Evolutionary conservation across 1,140 invertebrate genomes (phyloP), one percentile per base, ranked within the genome.

Genomic region (Campoletis sonorensis): DNA sequence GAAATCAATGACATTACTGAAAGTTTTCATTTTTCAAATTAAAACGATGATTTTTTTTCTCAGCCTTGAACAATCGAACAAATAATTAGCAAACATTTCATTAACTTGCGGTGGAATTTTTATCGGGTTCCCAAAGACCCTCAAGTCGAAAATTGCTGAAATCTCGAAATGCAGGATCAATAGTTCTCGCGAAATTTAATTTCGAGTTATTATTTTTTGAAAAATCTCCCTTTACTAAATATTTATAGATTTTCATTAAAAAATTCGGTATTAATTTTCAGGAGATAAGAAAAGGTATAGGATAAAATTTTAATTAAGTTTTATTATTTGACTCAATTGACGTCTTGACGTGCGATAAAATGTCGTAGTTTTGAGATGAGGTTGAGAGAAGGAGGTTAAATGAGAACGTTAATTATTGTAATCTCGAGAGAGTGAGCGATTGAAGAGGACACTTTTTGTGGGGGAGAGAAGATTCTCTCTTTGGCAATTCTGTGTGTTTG

Each of bases 371-470:
- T 45, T 45, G 61, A 78, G 80, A 33, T 45, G 23, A 79, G 13
- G 67, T 49, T 7, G 26, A 26, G 23, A 27, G 61, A 49, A 61
- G 75, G 75, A 86, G 84, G 84, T 84, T 83, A 88, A 89, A 89
- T 88, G 88, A 88, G 88, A 87, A 87, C 83, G 84, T 71, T 90
- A 90, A 90, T 90, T 89, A 90, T 89, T 90, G 88, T 90, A 89
- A 90, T 90, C 84, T 84, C 81, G 40, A 33, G 79, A 3, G 5
- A 3, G 73, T 70, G 82, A 80, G 86, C 89, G 86, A 88, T 58
- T 18, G 54, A 13, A 45, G 88, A 88, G 89, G 89, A 89, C 88
- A 88, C 18, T 58, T 23, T 64, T 64, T 51, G 72, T 68, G 79
- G 45, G 70, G 71, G 61, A 71, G 13, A 51, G 76, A 80, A 72